Evolutionary conservation across 2,888 invertebrate genomes (phyloP), one percentile per base, ranked within the genome.

Genomic region (Vanessa cardui): DNA sequence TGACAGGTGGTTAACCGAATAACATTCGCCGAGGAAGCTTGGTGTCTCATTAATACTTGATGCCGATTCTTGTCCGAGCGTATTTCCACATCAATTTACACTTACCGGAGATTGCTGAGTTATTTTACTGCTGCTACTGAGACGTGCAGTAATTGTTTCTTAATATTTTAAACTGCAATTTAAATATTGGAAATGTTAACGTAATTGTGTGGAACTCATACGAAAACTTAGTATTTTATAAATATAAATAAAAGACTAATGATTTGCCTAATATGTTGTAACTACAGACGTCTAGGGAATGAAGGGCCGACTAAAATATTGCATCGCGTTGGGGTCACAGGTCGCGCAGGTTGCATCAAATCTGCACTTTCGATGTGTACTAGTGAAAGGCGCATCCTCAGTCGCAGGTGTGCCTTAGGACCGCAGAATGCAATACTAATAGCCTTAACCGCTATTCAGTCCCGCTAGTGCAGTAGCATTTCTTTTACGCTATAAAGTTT

Each of bases 371-470:
- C 92, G 85, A 91, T 89, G 84, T 85, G 83, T 81, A 83, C 81
- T 78, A 90, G 92, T 91, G 92, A 92, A 92, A 92, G 92, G 91
- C 80, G 79, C 87, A 88, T 90, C 90, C 77, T 84, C 80, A 82
- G 60, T 39, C 81, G 85, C 84, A 88, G 80, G 78, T 79, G 74
- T 74, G 74, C 73, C 76, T 71, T 74, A 20, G 56, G 63, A 70
- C 59, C 52, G 71, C 66, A 66, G 49, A 58, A 61, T 72, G 70
- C 73, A 77, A 58, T 74, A 31, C 39, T 60, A 52, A 74, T 78
- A 71, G 65, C 66, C 54, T 69, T 74, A 70, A 77, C 80, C 76
- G 79, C 76, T 81, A 80, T 77, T 72, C 72, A 76, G 77, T 73
- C 76, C 73, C 74, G 74, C 72, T 68, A 75, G 74, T 73, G 76